Percentiles rank a stretch among this genome's conserved stretches.
These are phyloP conservation scores for Caenorhabditis sp. DNA, from an alignment of 2,888 invertebrate species.

Conservation along the genomic window DNA sequence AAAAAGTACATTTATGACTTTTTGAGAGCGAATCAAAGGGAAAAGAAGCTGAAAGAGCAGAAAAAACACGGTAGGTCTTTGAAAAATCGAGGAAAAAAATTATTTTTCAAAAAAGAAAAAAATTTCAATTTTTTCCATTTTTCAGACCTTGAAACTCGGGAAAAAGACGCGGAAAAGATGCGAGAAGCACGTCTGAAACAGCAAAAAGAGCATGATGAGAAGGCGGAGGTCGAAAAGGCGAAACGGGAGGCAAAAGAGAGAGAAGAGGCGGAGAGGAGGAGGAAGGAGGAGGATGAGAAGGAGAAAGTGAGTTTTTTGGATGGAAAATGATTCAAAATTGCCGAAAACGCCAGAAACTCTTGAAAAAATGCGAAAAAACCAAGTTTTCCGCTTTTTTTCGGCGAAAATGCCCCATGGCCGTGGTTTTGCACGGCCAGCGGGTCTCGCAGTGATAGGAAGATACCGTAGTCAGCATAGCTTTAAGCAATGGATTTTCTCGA, in stretches of 20 bases:
- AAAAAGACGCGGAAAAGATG: slow-evolving; percentile 23
- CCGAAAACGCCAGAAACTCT: neutral
- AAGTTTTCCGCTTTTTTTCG: too few species aligned
- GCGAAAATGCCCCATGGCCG: too few species aligned
- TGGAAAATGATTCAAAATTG: neutral
- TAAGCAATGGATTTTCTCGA: too few species aligned
- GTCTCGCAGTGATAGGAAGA: too few species aligned
- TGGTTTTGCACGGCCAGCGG: too few species aligned
- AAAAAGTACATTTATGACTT: slow-evolving; percentile 36
- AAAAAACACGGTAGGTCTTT: slow-evolving; percentile 27
- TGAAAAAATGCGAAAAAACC: too few species aligned
- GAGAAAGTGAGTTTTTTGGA: slow-evolving; percentile 10
- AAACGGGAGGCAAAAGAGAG: slow-evolving; percentile 27
- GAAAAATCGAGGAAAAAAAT: slow-evolving; percentile 49
- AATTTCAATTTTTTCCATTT: too few species aligned
- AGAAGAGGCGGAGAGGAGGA: slow-evolving; percentile 19
- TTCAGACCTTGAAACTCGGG: slow-evolving; percentile 24
- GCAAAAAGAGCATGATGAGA: slow-evolving; percentile 37
- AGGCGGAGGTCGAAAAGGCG: slow-evolving; percentile 11
- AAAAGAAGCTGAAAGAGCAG: slow-evolving; percentile 5
- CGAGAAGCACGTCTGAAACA: slow-evolving; percentile 33
- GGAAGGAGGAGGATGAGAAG: slow-evolving; percentile 10
- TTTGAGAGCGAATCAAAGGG: too few species aligned
- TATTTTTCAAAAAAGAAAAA: too few species aligned
- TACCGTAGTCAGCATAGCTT: too few species aligned